Percentiles rank a stretch among this genome's conserved stretches.
phyloP scores from a whole-genome alignment of 2,113 vertebrate species.

The Crotalus helleri region DNA sequence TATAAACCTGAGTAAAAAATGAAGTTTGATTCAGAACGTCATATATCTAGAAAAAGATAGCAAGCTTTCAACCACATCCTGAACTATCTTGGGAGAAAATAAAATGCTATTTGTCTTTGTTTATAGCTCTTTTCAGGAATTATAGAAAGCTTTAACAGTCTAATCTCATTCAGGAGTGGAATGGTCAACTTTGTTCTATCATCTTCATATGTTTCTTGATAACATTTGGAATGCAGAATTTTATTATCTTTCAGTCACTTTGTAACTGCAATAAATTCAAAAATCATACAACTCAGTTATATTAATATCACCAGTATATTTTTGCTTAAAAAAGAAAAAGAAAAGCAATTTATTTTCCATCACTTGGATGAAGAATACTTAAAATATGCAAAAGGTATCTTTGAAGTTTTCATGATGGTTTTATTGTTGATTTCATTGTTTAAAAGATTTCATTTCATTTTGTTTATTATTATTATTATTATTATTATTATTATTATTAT shows the following conservation, averaged over 20 bases:
- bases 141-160: not conserved
- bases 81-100: not conserved
- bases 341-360: not conserved
- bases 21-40: not conserved
- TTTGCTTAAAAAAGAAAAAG: not conserved
- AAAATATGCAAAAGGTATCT: not conserved
- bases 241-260: not conserved
- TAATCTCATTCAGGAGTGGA: not conserved
- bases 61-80: not conserved
- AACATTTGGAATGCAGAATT: not conserved
- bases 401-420: not conserved
- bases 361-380: not conserved
- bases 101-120: not conserved
- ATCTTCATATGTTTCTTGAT: not conserved
- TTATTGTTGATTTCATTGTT: not conserved
- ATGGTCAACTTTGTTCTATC: not conserved
- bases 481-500: not conserved
- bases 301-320: not conserved
- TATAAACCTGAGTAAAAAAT: not conserved
- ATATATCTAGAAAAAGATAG: not conserved
- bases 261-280: not conserved
- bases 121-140: not conserved
- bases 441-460: not conserved
- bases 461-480: not conserved
- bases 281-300: not conserved